These are phyloP conservation scores for Mechanitis mazaeus DNA, from an alignment of 2,888 invertebrate species.

Conservation along the genomic window DNA sequence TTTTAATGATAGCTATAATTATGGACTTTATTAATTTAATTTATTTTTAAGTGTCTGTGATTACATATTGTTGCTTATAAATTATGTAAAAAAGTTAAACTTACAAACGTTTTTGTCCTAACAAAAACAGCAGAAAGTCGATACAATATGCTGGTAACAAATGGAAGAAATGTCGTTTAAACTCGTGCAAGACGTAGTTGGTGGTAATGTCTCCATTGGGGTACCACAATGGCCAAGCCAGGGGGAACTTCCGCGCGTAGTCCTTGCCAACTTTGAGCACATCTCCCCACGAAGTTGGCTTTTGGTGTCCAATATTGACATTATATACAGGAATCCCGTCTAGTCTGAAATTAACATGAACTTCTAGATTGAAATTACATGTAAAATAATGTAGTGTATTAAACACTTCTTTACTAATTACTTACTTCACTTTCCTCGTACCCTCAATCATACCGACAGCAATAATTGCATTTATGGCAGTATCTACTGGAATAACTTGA, in stretches of 20 bases:
- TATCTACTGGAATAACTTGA: slow-evolving; percentile 87
- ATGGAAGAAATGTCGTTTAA: slow-evolving; percentile 83
- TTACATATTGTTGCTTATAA: too few species aligned
- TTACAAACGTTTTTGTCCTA: slow-evolving; percentile 89
- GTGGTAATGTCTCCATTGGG: slow-evolving; percentile 87
- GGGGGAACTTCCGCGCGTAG: slow-evolving; percentile 83
- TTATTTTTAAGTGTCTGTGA: too few species aligned
- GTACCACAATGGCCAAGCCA: slow-evolving; percentile 90
- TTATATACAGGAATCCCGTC: slow-evolving; percentile 89
- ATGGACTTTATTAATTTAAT: too few species aligned
- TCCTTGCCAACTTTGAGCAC: slow-evolving; percentile 83
- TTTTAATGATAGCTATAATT: not conserved
- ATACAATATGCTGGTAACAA: slow-evolving; percentile 87
- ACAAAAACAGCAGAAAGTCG: slow-evolving; percentile 83
- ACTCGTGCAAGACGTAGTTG: slow-evolving; percentile 78
- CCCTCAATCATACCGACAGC: slow-evolving; percentile 82
- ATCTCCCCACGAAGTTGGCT: slow-evolving; percentile 90
- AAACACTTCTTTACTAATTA: not conserved
- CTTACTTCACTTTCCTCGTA: slow-evolving; percentile 65
- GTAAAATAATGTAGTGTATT: not conserved
- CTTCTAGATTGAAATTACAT: not conserved
- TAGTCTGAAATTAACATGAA: slow-evolving; percentile 56
- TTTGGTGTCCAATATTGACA: slow-evolving; percentile 87
- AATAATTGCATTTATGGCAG: slow-evolving; percentile 87
- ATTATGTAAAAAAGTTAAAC: slow-evolving; percentile 44